phyloP scores from a whole-genome alignment of 2,797 vertebrate genomes.

The Sphenodon punctatus region DNA sequence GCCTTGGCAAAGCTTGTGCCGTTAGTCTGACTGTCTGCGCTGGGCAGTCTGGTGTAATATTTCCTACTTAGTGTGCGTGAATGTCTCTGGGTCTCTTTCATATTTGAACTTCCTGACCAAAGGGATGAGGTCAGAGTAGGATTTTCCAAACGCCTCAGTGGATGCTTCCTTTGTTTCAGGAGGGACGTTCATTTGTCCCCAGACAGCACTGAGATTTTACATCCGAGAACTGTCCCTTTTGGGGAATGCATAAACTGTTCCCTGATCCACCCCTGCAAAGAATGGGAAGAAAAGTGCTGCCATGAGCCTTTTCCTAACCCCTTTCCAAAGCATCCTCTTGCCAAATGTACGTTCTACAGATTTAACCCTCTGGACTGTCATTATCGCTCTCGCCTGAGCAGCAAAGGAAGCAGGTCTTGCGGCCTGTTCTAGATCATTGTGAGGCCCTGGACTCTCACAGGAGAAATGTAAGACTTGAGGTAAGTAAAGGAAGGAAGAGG shows the following conservation, averaged over 20 bases:
- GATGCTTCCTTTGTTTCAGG: background rate
- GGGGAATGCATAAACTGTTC: background rate
- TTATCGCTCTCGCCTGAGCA: background rate
- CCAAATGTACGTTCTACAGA: background rate
- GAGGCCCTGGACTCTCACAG: background rate
- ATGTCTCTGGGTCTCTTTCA: background rate
- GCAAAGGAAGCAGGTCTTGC: fast-evolving
- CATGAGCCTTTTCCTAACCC: background rate
- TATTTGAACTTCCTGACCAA: background rate
- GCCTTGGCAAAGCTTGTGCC: background rate
- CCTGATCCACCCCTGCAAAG: background rate
- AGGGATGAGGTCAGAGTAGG: background rate
- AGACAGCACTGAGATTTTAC: background rate
- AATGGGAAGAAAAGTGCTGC: background rate
- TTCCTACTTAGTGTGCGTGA: background rate
- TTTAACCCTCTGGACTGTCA: background rate
- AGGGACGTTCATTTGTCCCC: background rate
- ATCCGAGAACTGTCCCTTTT: no score
- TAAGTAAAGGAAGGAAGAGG: background rate
- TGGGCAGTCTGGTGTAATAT: background rate
- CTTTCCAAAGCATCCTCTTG: fast-evolving
- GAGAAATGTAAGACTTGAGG: fast-evolving
- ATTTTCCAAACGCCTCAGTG: background rate
- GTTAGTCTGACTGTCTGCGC: background rate
- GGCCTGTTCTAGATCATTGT: fast-evolving